phyloP scores from a whole-genome alignment of 2,888 invertebrate species.

The Tenthredo mesomela region DNA sequence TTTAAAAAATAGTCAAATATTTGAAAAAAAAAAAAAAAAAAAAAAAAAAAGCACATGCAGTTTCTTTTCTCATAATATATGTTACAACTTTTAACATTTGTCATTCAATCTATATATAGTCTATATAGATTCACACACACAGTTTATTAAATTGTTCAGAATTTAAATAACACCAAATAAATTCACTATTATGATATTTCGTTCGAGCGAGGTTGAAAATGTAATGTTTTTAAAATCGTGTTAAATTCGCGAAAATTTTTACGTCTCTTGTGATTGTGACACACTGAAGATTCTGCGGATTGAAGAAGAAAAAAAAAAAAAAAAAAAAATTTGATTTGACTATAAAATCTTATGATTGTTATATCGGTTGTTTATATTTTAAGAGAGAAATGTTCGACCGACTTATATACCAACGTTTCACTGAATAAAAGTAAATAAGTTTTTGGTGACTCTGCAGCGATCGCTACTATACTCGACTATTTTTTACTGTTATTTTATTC shows the following conservation, averaged over 20 bases:
- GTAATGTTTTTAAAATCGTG: too few relatives aligned
- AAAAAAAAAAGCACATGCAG: not conserved
- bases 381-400: not conserved
- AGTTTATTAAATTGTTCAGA: too few relatives aligned
- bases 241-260: too few relatives aligned
- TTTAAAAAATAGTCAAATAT: too few relatives aligned
- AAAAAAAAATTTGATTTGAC: not conserved
- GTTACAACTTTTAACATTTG: not conserved
- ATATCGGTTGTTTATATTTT: not conserved
- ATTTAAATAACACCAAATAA: too few relatives aligned
- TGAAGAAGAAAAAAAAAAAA: too few relatives aligned
- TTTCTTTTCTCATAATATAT: not conserved
- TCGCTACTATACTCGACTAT: not conserved
- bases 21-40: not conserved
- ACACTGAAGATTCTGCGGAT: not conserved
- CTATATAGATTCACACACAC: not conserved
- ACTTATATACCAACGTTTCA: not conserved
- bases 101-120: too few relatives aligned
- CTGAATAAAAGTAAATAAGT: not conserved
- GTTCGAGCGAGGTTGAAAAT: too few relatives aligned
- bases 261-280: not conserved
- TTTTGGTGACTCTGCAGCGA: not conserved
- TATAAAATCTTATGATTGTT: not conserved
- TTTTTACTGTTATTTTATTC: slow-evolving; percentile 44
- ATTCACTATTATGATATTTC: too few relatives aligned